Base-by-base conservation (phyloP, 2,113 vertebrate genomes). In the Danionella cerebrum region DNA sequence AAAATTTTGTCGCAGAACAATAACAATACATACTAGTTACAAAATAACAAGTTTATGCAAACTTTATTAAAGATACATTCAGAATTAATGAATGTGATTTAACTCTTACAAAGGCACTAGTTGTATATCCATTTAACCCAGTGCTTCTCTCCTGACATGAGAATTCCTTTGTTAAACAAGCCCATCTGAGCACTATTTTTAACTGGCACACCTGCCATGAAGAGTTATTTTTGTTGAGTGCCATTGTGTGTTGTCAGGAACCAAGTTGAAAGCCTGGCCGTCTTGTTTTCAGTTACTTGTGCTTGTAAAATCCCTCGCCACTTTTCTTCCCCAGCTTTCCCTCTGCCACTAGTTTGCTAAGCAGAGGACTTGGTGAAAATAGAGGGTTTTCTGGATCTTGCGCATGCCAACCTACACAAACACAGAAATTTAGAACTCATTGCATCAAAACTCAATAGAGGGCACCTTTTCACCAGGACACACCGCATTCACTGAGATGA, bases 221-320 rank as follows among this genome's bases (percentile, higher is more conserved):
- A 6, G n/a, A 19, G 27, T 33, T 14, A 31, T 53, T n/a, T n/a
- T n/a, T n/a, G n/a, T 33, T 33, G 4, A 33, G 50, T n/a, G 33
- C 4, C 5, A 53, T n/a, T 1, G 0, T 21, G 25, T 41, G 18
- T 12, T 29, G 2, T 51, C 13, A 6, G 27, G 4, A 22, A n/a
- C 6, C 3, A 14, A 27, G 13, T 2, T 27, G 10, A 25, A 19
- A 59, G 51, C 10, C 7, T 16, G 27, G 10, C 16, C 6, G 14
- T 27, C 38, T 4, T 24, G 5, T 1, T 19, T 31, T 3, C 41
- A 33, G 24, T 90, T 86, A 98, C 55, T 92, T 91, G 80, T 96
- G 88, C 70, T 95, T 96, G 80, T 96, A 99, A 86, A 92, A 98
- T 24, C 96, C 96, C 83, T 98, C 93, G 72, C 94, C 94, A 0